A percentile compares a stretch with the other conserved stretches of the same genome.
Conservation (phyloP, 2,113 vertebrate species). For the Bos javanicus region DNA sequence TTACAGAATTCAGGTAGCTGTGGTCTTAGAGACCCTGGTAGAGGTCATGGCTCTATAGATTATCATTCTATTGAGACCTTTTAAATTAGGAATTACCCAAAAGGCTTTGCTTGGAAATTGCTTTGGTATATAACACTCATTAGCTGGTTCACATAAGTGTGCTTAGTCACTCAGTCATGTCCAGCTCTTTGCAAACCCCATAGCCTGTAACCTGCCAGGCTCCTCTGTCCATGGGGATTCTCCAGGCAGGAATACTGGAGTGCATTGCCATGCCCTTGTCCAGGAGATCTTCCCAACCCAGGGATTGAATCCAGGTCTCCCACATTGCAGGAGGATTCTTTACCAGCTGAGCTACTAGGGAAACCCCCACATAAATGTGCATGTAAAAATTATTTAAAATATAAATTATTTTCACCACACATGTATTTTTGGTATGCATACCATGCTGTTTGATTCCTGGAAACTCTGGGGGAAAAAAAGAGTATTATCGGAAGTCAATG, state of each 20-base stretch:
- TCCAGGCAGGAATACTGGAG: not conserved
- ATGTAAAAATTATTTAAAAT: conserved; percentile 16
- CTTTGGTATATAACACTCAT: not conserved
- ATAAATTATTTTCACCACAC: not conserved
- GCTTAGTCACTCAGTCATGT: not conserved
- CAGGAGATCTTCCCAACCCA: not conserved
- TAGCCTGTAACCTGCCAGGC: not conserved
- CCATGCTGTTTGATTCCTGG: not conserved
- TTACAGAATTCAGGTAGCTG: conserved; percentile 47
- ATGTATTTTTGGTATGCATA: not conserved
- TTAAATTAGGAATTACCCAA: not conserved
- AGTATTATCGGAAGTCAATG: not conserved
- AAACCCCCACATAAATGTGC: not conserved
- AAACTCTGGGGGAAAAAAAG: not conserved
- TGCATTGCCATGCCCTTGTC: not conserved
- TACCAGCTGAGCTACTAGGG: not conserved
- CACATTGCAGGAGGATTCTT: not conserved
- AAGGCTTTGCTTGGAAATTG: not conserved
- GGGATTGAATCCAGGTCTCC: not conserved
- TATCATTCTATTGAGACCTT: not conserved
- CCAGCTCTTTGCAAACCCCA: not conserved
- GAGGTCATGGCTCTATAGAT: conserved; percentile 13
- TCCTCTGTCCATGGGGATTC: not conserved
- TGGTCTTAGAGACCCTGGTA: conserved; percentile 5
- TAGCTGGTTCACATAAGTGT: not conserved